Conservation (phyloP, 2,797 vertebrate species). For the Acanthornis magna region DNA sequence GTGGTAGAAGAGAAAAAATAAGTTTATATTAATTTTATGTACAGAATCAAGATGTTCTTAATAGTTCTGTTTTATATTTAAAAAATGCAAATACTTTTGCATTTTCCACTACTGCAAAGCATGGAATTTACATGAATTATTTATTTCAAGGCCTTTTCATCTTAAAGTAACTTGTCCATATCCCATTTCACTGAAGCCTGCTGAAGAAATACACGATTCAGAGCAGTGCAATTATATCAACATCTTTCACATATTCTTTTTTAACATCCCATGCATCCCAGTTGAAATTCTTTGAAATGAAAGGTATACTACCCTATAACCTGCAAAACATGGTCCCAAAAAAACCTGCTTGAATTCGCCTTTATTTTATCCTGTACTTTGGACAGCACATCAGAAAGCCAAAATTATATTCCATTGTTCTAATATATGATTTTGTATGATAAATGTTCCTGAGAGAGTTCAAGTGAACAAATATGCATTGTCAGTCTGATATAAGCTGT, state of each 20-base stretch:
- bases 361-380: neutral
- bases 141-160: conserved; percentile 8
- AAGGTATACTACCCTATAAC: neutral
- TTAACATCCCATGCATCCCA: neutral
- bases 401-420: neutral
- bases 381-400: neutral
- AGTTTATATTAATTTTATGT: neutral
- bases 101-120: neutral
- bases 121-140: neutral
- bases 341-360: neutral
- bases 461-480: neutral
- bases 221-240: neutral
- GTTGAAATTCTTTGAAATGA: neutral
- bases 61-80: neutral
- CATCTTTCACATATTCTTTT: neutral
- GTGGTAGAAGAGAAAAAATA: neutral
- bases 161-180: neutral
- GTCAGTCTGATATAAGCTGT: neutral
- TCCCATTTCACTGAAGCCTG: neutral
- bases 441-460: neutral
- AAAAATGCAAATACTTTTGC: neutral
- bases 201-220: neutral
- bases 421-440: neutral
- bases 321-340: neutral
- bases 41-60: neutral